phyloP scores from a whole-genome alignment of 2,888 invertebrate genomes.

The Spialia ferax region DNA sequence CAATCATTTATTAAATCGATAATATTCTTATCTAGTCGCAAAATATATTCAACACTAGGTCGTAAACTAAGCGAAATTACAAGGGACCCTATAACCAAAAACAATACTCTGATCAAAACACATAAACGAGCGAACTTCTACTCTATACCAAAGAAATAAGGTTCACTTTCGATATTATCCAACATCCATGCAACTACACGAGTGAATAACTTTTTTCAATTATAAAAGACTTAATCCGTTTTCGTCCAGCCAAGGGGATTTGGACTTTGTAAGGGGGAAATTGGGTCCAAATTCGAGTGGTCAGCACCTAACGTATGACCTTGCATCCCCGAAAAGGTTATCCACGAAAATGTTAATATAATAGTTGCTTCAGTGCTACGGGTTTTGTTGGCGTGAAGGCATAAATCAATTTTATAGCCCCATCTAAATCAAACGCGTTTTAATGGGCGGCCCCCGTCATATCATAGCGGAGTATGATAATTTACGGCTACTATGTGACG shows the following conservation, averaged over 20 bases:
- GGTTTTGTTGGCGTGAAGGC: conserved; percentile 87
- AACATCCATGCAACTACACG: conserved; percentile 75
- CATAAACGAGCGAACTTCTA: conserved; percentile 50
- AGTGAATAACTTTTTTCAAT: conserved; percentile 82
- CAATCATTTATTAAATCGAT: conserved; percentile 28
- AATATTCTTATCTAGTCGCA: conserved; percentile 48
- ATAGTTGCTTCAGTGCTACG: conserved; percentile 86
- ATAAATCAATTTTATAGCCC: conserved; percentile 88
- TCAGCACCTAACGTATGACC: conserved; percentile 61
- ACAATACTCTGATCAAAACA: conserved; percentile 70
- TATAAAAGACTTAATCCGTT: conserved; percentile 78
- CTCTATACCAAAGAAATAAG: conserved; percentile 53
- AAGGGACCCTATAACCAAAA: conserved; percentile 77
- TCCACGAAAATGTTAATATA: conserved; percentile 87
- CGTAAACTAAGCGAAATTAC: conserved; percentile 82
- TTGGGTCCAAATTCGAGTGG: conserved; percentile 41
- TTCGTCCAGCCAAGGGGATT: not conserved
- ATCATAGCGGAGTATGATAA: conserved; percentile 87
- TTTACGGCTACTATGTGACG: conserved; percentile 87
- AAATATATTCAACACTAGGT: conserved; percentile 71
- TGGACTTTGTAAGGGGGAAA: not conserved
- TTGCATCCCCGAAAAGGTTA: conserved; percentile 76
- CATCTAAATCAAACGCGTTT: conserved; percentile 88
- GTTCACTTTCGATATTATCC: conserved; percentile 57
- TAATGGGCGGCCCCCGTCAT: conserved; percentile 87